Conservation (phyloP, 2,113 vertebrate species). For the Engraulis encrasicolus region DNA sequence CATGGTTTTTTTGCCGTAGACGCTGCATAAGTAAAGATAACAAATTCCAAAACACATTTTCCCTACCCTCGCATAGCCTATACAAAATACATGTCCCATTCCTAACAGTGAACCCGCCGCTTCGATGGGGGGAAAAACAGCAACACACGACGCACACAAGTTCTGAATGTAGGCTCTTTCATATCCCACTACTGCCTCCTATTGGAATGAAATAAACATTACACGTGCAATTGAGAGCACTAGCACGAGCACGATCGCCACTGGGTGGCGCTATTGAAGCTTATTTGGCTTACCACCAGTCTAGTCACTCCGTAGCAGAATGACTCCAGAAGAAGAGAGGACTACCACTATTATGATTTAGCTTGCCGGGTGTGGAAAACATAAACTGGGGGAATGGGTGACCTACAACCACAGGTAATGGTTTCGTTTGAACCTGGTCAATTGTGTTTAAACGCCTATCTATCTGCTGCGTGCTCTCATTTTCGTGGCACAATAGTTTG, state of each 20-base stretch:
- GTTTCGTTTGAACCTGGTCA: not conserved
- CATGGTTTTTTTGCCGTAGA: too few species aligned
- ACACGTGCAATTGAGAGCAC: not conserved
- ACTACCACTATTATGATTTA: slow-evolving; percentile 6
- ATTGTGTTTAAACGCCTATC: not conserved
- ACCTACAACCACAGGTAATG: not conserved
- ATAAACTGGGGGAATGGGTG: not conserved
- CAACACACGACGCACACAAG: too few species aligned
- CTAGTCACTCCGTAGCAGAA: not conserved
- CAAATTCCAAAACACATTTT: too few species aligned
- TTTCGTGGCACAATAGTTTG: not conserved
- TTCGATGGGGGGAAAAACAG: too few species aligned
- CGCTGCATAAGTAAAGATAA: too few species aligned
- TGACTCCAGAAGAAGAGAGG: not conserved
- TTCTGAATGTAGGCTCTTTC: too few species aligned
- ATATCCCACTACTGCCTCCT: too few species aligned
- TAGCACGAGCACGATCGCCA: too few species aligned
- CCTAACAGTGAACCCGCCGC: too few species aligned
- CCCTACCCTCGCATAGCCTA: too few species aligned
- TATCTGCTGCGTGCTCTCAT: not conserved
- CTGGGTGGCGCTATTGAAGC: not conserved
- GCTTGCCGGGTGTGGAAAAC: slow-evolving; percentile 4
- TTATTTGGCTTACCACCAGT: not conserved
- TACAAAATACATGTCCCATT: too few species aligned
- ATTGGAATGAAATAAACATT: too few species aligned